Evolutionary conservation across 1,140 invertebrate genomes (phyloP).

Genomic region (Brachionus plicatilis): DNA sequence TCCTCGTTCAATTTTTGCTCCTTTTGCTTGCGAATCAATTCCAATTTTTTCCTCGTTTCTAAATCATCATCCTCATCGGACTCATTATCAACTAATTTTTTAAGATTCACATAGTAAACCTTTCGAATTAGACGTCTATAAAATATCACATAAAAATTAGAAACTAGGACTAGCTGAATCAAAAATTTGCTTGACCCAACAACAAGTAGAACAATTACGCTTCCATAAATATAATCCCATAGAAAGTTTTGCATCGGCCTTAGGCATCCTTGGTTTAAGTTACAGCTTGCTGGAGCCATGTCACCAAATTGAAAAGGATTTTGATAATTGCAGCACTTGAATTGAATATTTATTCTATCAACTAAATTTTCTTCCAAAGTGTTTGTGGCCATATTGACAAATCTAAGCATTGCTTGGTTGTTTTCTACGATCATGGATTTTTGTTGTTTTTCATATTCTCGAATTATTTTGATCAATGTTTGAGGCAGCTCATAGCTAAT

Average conservation of each 20-base stretch:
- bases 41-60: neutral
- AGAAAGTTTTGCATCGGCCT: conserved; percentile 32
- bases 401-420: neutral
- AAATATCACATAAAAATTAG: conserved; percentile 5
- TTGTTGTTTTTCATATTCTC: conserved; percentile 30
- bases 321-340: conserved; percentile 30
- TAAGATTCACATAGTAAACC: neutral
- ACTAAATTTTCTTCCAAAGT: neutral
- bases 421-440: neutral
- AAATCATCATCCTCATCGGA: neutral
- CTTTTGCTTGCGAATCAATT: neutral
- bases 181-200: conserved; percentile 6
- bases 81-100: neutral
- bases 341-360: neutral
- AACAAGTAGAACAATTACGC: neutral
- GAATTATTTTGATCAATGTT: conserved; percentile 20
- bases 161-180: neutral
- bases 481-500: conserved; percentile 28
- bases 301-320: conserved; percentile 36
- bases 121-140: neutral
- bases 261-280: neutral
- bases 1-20: neutral
- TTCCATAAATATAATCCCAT: conserved; percentile 9
- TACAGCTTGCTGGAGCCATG: conserved; percentile 20
- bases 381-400: neutral